A percentile compares a stretch with the other conserved stretches of the same genome.
These are phyloP conservation scores for Akabosia matsudoensis DNA, from an alignment of 1,140 invertebrate genomes.

Conservation along the genomic window DNA sequence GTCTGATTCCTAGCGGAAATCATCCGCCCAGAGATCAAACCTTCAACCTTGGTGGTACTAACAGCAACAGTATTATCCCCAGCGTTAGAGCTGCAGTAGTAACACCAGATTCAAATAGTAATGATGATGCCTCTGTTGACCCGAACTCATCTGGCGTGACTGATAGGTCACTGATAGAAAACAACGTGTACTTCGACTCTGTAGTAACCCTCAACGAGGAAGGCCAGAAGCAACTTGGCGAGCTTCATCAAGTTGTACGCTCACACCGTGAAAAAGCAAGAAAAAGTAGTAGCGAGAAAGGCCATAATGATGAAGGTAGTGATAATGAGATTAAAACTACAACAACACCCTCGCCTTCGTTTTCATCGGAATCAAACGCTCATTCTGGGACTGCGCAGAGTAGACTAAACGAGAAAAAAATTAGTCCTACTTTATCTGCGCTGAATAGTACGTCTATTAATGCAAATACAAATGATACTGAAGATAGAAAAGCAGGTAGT, in stretches of 20 bases:
- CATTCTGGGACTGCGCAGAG: neutral
- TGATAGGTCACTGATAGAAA: slow-evolving; percentile 22
- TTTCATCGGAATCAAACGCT: neutral
- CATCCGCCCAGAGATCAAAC: neutral
- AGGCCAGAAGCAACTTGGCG: neutral
- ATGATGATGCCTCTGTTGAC: neutral
- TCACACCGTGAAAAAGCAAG: slow-evolving; percentile 9
- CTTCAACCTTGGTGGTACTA: neutral
- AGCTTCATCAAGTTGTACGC: neutral
- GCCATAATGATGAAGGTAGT: neutral
- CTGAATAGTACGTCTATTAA: neutral
- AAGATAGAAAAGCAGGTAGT: too few relatives aligned
- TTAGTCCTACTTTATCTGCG: slow-evolving; percentile 5
- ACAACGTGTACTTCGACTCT: slow-evolving; percentile 3
- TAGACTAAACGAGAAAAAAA: neutral
- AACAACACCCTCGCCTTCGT: neutral
- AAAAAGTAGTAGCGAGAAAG: neutral
- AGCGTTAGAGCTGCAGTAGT: neutral
- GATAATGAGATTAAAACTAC: neutral
- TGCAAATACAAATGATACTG: neutral
- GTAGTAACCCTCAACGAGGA: slow-evolving; percentile 13
- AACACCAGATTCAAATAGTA: neutral
- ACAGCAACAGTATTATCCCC: neutral
- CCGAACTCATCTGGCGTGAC: slow-evolving; percentile 17
- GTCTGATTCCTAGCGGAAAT: slow-evolving; percentile 14